Evolutionary conservation across 2,888 invertebrate genomes (phyloP), one percentile per base, ranked within the genome.

Genomic region (Acleris holmiana): DNA sequence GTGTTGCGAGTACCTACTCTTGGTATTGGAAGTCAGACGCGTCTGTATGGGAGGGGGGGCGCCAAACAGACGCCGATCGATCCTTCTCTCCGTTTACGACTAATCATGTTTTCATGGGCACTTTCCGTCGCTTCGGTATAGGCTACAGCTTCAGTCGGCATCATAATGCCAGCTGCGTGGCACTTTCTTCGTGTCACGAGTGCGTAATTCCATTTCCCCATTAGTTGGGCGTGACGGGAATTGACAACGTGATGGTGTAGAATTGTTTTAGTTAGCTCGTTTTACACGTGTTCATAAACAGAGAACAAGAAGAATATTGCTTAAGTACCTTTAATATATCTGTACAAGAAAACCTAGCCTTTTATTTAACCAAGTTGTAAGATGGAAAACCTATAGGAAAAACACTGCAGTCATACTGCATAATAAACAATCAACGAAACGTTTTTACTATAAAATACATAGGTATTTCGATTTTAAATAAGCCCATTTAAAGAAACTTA

Each of bases 41-140:
- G 55, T 25, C 58, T 61, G 54, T 8, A 46, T 6, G 50, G 63
- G 67, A 63, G 73, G 35, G 35, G 35, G 74, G 85, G 84, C 90
- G 88, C 86, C 88, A 74, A 69, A 70, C 75, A 78, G 89, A 81
- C 86, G 86, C 80, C 82, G 79, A 90, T 90, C 89, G 89, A 91
- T 90, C 84, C 82, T 67, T 79, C 83, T 78, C 78, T 69, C 69
- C 71, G 74, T 84, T 85, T 82, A 86, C 82, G 83, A 83, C 79
- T 82, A 81, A 84, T 84, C 82, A 83, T 79, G 76, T 80, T 87
- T 85, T 82, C 84, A 83, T 78, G 80, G 82, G 73, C 78, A 77
- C 76, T 77, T 73, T 73, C 60, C 60, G 54, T 56, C 64, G 48
- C 44, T 19, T 51, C 49, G 54, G 54, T 47, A 54, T 51, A 62